Base-by-base conservation (phyloP, 2,888 invertebrate species). In the Yponomeuta malinellus region DNA sequence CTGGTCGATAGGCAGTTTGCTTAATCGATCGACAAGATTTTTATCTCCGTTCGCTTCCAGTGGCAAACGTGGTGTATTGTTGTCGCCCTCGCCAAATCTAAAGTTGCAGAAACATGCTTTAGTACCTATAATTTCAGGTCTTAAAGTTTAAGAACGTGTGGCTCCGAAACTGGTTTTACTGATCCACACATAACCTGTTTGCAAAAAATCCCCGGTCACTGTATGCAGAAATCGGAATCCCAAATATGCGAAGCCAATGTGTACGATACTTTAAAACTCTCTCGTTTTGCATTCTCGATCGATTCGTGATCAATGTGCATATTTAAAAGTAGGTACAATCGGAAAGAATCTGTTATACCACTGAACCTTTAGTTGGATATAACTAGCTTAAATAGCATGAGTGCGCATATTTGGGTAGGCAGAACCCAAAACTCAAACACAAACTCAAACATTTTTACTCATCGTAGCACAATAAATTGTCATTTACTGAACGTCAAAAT, bases 1-100 rank as follows among this genome's bases (percentile, higher is more conserved):
- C 67, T 95, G 88, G 74, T 96, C 95, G 70, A 92, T 81, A 0
- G 96, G 96, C 82, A 95, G 92, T 63, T 93, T 90, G 78, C 93
- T 94, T 48, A 96, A 86, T n/a, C 94, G 86, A 65, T 95, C 92
- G 0, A 96, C 87, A 4, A 95, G 83, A 2, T 93, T 91, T 67
- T 82, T 81, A 77, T 96, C 95, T 1, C 95, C 95, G 59, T 92
- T 89, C 0, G 95, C 95, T 84, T 96, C 95, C 1, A 94, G 80
- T 0, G 96, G 96, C 48, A 95, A 78, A 67, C 85, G 84, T 33
- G 82, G 80, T 0, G 92, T 89, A 0, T 90, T 86, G 1, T 74
- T 48, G 48, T 79, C 78, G 2, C 70, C 78, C 72, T 86, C 87
- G 2, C 88, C 88, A 68, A 89, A 89, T 64, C 90, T 91, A 79